Base-by-base conservation (phyloP, 2,888 invertebrate species). In the Clunio marinus region DNA sequence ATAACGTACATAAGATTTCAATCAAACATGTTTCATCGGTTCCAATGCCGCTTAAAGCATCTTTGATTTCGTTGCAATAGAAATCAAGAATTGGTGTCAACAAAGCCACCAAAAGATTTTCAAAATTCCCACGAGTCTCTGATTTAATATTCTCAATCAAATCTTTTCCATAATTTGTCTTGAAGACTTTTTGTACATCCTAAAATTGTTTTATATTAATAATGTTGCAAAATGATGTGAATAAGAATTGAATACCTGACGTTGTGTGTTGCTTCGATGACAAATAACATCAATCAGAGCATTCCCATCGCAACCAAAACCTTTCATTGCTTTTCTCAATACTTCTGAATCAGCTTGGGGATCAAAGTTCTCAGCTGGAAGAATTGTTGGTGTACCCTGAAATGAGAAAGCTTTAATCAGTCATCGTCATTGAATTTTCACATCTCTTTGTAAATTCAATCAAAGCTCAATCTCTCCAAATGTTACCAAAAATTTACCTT, bases 301-400 rank as follows among this genome's bases (percentile, higher is more conserved):
- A 75, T 89, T 88, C 76, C 96, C 96, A 76, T 96, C 92, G 0
- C 96, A 96, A 32, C 95, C 93, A 73, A 91, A 87, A 63, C 93
- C 94, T 80, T 93, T 93, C 94, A 94, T 94, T 0, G 94, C 93
- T 74, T 88, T 89, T 15, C 93, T 83, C 25, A 94, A 82, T 1
- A 85, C 80, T 72, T 88, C 88, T 0, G 93, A 92, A 83, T 93
- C 93, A 7, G 82, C 83, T 35, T 88, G 84, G 2, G 93, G 84
- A 75, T 92, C 86, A 79, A 92, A 92, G 0, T 86, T 87, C 71
- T 86, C 83, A n/a, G 82, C 86, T 5, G 91, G 87, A 41, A 85
- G 82, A 35, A 93, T 84, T 2, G 92, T 92, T 69, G 92, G 91
- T 68, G 76, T 77, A 60, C 79, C 79, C 79, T 79, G 55, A 8